Evolutionary conservation across 2,888 invertebrate genomes (phyloP).

Genomic region (Dryobotodes eremita): DNA sequence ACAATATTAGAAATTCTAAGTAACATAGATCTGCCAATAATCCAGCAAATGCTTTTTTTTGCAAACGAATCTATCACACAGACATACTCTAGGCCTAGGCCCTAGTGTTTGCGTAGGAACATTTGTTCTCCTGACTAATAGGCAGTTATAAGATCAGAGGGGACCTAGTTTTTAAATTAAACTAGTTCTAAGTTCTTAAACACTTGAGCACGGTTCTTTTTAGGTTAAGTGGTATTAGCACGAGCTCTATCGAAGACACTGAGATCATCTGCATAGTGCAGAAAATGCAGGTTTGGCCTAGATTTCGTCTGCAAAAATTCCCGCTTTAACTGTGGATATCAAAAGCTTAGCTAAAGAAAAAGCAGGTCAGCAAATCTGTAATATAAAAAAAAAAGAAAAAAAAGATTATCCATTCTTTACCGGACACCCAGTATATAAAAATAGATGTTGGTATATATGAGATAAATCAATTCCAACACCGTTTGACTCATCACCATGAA

Average conservation of each 20-base stretch:
- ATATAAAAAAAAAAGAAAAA: too few species aligned
- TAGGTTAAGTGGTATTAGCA: slow-evolving; percentile 58
- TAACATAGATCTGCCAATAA: neutral
- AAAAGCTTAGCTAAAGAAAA: neutral
- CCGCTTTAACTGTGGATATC: neutral
- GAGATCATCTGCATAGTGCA: slow-evolving; percentile 50
- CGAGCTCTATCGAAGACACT: slow-evolving; percentile 24
- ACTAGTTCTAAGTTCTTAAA: slow-evolving; percentile 48
- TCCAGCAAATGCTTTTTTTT: neutral
- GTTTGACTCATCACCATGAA: too few species aligned
- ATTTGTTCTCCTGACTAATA: slow-evolving; percentile 1
- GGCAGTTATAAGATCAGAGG: slow-evolving; percentile 17
- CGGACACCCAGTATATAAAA: too few species aligned
- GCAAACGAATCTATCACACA: neutral
- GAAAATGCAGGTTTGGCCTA: slow-evolving; percentile 7
- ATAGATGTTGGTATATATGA: too few species aligned
- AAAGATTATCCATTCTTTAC: too few species aligned
- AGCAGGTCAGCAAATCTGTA: neutral
- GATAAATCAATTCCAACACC: too few species aligned
- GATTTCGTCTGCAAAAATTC: slow-evolving; percentile 9
- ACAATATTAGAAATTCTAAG: too few species aligned
- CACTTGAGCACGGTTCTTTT: slow-evolving; percentile 52
- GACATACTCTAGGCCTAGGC: neutral
- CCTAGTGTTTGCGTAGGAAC: slow-evolving; percentile 2
- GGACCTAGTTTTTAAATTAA: slow-evolving; percentile 53